phyloP scores from a whole-genome alignment of 2,797 vertebrate genomes.

The Heterohyrax brucei region DNA sequence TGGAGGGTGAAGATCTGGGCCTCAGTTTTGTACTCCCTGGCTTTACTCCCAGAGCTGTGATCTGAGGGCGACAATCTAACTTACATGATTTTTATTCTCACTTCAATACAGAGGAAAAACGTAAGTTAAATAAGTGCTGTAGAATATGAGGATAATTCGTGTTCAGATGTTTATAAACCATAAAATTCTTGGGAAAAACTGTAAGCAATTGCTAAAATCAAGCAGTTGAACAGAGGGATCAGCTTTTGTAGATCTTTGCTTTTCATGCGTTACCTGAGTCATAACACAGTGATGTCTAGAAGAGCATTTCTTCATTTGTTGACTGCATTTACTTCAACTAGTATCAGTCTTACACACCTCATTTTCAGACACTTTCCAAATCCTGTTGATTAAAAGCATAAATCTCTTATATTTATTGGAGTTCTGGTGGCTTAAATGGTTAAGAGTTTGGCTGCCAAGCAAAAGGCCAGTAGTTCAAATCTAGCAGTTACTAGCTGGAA shows the following conservation, averaged over 20 bases:
- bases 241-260: constrained; percentile 3
- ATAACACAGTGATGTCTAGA: background rate
- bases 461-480: no score
- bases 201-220: constrained; percentile 64
- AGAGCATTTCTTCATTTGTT: background rate
- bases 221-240: constrained; percentile 18
- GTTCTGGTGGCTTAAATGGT: no score
- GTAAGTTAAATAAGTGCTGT: constrained; percentile 39
- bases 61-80: background rate
- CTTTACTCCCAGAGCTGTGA: background rate
- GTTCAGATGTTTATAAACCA: background rate
- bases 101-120: background rate
- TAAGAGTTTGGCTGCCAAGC: no score
- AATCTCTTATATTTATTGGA: background rate
- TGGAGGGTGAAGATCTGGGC: constrained; percentile 6
- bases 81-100: background rate
- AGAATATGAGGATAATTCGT: constrained; percentile 12
- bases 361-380: constrained; percentile 16
- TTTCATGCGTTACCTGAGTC: constrained; percentile 42
- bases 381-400: constrained; percentile 13
- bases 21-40: background rate
- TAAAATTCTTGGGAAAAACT: background rate
- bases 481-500: no score
- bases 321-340: constrained; percentile 31
- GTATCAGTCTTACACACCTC: background rate